These are phyloP conservation scores for Trichogramma dendrolimi DNA, from an alignment of 2,888 invertebrate species.

Conservation along the genomic window DNA sequence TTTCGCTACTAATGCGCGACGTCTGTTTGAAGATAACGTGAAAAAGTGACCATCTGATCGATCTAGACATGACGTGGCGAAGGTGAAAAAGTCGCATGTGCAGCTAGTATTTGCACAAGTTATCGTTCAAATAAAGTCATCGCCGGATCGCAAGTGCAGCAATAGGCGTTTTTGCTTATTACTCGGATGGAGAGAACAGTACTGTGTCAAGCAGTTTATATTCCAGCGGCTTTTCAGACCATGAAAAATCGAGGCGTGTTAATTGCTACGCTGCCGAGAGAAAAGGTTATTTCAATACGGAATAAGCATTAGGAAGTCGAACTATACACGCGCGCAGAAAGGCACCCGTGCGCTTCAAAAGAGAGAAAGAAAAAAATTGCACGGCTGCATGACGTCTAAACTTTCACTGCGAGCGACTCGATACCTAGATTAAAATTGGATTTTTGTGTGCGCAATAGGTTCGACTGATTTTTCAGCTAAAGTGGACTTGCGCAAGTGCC, in stretches of 20 bases:
- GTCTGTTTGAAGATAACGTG: not conserved
- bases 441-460: too few relatives aligned
- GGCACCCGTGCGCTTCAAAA: not conserved
- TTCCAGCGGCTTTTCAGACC: constrained; percentile 14
- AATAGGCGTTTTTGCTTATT: too few relatives aligned
- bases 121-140: too few relatives aligned
- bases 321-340: not conserved
- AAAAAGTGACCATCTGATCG: not conserved
- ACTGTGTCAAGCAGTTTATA: too few relatives aligned
- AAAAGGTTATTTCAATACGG: not conserved
- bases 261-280: not conserved
- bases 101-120: too few relatives aligned
- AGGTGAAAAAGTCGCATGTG: not conserved
- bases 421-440: too few relatives aligned
- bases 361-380: too few relatives aligned
- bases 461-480: too few relatives aligned
- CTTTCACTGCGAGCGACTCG: too few relatives aligned
- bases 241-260: constrained; percentile 8
- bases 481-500: too few relatives aligned
- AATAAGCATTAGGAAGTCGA: not conserved
- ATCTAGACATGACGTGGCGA: not conserved
- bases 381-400: too few relatives aligned
- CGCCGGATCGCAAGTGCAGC: not conserved
- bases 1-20: not conserved
- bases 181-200: too few relatives aligned